Base-by-base conservation (phyloP, 2,113 vertebrate genomes). In the Scatophagus argus region DNA sequence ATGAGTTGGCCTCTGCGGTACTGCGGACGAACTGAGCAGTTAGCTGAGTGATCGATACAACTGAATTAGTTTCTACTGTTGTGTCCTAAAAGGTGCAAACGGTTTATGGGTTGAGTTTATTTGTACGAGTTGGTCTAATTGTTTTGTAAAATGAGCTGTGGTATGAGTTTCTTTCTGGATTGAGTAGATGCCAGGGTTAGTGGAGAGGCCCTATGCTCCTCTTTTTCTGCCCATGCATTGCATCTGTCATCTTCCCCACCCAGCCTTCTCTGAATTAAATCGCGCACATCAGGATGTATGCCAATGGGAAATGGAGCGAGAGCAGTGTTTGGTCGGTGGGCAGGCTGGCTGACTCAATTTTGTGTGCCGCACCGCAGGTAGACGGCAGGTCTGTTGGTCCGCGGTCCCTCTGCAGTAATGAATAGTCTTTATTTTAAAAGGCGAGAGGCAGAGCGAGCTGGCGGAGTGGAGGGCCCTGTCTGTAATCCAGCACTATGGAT, bases 361-460 rank as follows among this genome's bases (percentile, higher is more conserved):
- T 58, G 64, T 71, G 68, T 7, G n/a, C 63, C 44, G 19, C 62
- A 61, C 62, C 36, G 29, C 81, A 87, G 90, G 92, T 86, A 83
- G 88, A 77, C 46, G 44, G 64, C 81, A 71, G 65, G 77, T 87
- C 69, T 67, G 44, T 63, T 69, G 34, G n/a, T 59, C 46, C 8
- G 0, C 43, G 72, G 79, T 69, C 79, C 74, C 87, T 74, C 54
- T 1, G 71, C 39, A 7, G 78, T 90, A 90, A 93, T 91, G 89
- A 93, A 93, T 87, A 87, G 90, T 89, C 84, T 93, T 92, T 94
- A 93, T 93, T 93, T 91, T 75, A 85, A 88, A 89, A 87, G 88
- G 86, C 86, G 51, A 66, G 82, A 46, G 75, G 74, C 71, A 79
- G 66, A 69, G 60, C 12, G 52, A 36, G 81, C 66, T 58, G 82